Base-by-base conservation (phyloP, 2,797 vertebrate species). In the Pipistrellus pipistrellus region DNA sequence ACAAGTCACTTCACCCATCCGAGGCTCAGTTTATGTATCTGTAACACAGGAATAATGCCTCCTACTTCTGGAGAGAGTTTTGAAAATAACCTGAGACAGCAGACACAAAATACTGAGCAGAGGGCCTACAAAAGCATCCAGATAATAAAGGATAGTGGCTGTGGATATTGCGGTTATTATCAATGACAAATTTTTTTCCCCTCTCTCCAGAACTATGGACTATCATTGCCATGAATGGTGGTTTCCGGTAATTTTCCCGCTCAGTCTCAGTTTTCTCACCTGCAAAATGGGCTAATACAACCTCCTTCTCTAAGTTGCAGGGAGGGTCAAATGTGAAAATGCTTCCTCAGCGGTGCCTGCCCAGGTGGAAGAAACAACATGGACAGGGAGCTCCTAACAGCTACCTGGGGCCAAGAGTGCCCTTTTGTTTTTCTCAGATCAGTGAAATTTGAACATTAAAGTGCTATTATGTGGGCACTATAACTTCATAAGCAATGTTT, bases 221-320 rank as follows among this genome's bases (percentile, higher is more conserved):
- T 57, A 2, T 30, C 68, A 81, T 32, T 51, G 25, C 46, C 84
- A 32, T 2, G 30, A 73, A 76, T 51, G 68, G 17, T 11, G 46
- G 62, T 5, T 55, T 32, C 55, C 12, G 51, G 25, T 3, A 23
- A 0, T 46, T 41, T 88, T 48, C 41, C 71, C 30, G 68, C 81
- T 30, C 12, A 51, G 20, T 15, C 71, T 86, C 62, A 66, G 64
- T 69, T 77, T 89, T 92, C 83, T 64, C 27, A 44, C 35, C 75
- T 85, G 64, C 59, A 41, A 62, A 38, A 23, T 18, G 20, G 35
- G 21, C 35, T 8, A n/a, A 73, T 44, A 32, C 1, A 23, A 25
- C 44, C 27, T 90, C 64, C n/a, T 64, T 80, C 68, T 1, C 4
- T 32, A 13, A 32, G 59, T 6, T 14, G 55, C 21, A n/a, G 48